Evolutionary conservation across 1,140 invertebrate genomes (phyloP).

Genomic region (Pogonus chalceus): DNA sequence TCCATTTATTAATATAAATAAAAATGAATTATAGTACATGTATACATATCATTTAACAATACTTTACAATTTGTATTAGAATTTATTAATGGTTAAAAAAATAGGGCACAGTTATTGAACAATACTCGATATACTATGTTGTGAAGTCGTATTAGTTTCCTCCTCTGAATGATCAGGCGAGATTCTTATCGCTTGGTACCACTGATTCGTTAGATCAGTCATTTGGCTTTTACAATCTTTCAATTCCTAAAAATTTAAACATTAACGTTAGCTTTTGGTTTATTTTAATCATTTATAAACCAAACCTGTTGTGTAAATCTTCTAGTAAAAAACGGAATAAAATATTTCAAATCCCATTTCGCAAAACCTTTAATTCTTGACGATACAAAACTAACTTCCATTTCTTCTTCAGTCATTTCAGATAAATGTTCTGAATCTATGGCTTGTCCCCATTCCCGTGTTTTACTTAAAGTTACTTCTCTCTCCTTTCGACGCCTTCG

Average conservation of each 20-base stretch:
- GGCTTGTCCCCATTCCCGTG: constrained; percentile 92
- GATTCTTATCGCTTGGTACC: constrained; percentile 89
- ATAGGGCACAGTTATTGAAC: constrained; percentile 31
- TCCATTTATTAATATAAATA: too few species aligned
- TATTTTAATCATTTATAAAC: neutral
- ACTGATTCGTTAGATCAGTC: constrained; percentile 90
- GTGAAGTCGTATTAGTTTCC: constrained; percentile 33
- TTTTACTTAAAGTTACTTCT: constrained; percentile 90
- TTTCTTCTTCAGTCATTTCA: constrained; percentile 90
- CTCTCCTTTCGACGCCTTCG: constrained; percentile 62
- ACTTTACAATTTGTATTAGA: too few species aligned
- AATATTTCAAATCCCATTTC: constrained; percentile 82
- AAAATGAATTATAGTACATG: too few species aligned
- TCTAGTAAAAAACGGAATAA: constrained; percentile 91
- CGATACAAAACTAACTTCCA: constrained; percentile 57
- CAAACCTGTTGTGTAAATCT: constrained; percentile 81
- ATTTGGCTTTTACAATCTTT: constrained; percentile 93
- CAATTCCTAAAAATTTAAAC: constrained; percentile 56
- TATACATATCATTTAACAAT: too few species aligned
- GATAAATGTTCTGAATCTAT: constrained; percentile 94
- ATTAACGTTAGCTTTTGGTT: neutral
- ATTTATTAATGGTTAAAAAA: too few species aligned
- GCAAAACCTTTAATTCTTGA: constrained; percentile 74
- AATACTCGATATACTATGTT: constrained; percentile 34
- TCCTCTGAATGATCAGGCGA: constrained; percentile 63